phyloP scores from a whole-genome alignment of 2,797 vertebrate genomes.

The Dicrostonyx torquatus region DNA sequence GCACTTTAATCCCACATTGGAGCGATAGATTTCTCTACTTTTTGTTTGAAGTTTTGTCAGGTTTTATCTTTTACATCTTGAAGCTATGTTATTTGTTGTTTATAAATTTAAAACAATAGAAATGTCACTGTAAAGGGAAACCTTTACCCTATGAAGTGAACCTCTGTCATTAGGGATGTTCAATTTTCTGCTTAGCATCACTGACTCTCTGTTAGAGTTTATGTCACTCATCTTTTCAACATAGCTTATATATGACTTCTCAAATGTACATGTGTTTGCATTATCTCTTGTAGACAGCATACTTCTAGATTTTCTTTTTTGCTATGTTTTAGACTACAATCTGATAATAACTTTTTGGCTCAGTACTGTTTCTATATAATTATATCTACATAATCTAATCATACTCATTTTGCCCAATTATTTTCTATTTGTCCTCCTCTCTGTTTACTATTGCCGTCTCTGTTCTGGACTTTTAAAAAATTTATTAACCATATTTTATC shows the following conservation, averaged over 20 bases:
- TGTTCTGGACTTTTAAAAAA: background rate
- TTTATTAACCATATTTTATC: conserved; percentile 7
- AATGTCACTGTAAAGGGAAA: background rate
- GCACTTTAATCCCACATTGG: background rate
- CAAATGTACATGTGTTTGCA: conserved; percentile 3
- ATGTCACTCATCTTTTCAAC: background rate
- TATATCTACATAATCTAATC: background rate
- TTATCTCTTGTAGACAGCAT: background rate
- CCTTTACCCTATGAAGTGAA: background rate
- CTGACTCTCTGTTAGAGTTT: background rate
- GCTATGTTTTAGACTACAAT: background rate
- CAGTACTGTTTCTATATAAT: background rate
- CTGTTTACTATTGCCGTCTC: background rate
- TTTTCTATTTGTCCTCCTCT: conserved; percentile 27
- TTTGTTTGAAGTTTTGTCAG: background rate
- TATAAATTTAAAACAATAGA: background rate
- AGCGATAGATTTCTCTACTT: background rate
- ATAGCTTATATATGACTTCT: background rate
- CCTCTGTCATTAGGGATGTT: background rate
- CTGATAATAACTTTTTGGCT: background rate
- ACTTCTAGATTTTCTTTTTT: background rate
- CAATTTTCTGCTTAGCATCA: background rate
- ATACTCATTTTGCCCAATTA: background rate
- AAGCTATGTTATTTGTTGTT: background rate
- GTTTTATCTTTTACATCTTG: conserved; percentile 24